Evolutionary conservation across 1,140 invertebrate species (phyloP).

Genomic region (Proales similis): DNA sequence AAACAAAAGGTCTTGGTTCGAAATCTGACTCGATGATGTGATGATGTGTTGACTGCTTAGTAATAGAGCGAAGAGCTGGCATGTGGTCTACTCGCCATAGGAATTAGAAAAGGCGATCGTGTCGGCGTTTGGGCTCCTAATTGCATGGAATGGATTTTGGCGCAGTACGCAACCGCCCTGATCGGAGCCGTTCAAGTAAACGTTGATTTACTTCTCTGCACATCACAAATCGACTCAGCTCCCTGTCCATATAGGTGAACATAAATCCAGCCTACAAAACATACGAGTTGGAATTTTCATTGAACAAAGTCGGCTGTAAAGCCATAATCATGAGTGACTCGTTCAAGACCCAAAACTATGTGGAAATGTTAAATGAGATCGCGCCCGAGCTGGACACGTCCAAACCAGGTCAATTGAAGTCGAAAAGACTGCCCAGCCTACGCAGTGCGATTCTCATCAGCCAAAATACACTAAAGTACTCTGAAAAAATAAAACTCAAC

Average conservation of each 20-base stretch:
- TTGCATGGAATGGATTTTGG: constrained; percentile 69
- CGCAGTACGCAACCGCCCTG: constrained; percentile 68
- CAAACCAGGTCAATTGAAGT: constrained; percentile 41
- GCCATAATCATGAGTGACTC: constrained; percentile 63
- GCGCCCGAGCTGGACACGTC: constrained; percentile 49
- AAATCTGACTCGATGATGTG: not conserved
- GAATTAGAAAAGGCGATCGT: constrained; percentile 70
- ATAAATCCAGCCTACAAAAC: constrained; percentile 75
- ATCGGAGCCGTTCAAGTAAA: constrained; percentile 73
- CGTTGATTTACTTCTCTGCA: constrained; percentile 39
- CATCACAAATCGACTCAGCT: not conserved
- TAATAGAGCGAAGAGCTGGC: constrained; percentile 69
- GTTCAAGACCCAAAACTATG: constrained; percentile 66
- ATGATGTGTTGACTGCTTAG: not conserved
- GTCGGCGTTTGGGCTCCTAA: constrained; percentile 85
- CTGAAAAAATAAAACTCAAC: not conserved
- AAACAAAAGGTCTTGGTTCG: constrained; percentile 57
- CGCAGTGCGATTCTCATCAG: constrained; percentile 48
- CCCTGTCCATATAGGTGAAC: constrained; percentile 58
- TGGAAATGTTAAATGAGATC: constrained; percentile 59
- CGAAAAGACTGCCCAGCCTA: constrained; percentile 47
- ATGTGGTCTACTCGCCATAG: constrained; percentile 67
- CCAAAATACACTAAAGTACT: constrained; percentile 44
- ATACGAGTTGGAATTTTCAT: constrained; percentile 67
- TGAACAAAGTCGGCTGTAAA: constrained; percentile 70